Evolutionary conservation across 2,113 vertebrate species (phyloP), one percentile per base, ranked within the genome.

Genomic region (Gallinago jamesoni): DNA sequence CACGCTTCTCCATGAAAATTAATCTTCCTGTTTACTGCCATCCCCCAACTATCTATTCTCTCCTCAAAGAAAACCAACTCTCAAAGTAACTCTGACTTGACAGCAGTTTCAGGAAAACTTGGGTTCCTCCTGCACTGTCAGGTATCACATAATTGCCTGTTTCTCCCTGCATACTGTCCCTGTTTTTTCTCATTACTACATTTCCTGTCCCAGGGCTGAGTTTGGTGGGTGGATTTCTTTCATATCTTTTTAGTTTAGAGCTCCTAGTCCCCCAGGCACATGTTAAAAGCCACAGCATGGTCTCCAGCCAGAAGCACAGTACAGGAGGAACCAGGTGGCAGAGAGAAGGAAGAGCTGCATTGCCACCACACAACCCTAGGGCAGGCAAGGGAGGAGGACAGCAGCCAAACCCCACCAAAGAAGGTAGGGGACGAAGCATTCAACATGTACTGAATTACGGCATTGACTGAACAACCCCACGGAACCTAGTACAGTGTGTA

Each of bases 201-300:
- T 57, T 33, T 82, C 35, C 27, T 78, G 24, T 47, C 30, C 33
- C 25, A 77, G 12, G 9, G 28, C 3, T 39, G 15, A 23, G 23
- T 5, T 47, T 24, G 1, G 2, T 2, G 21, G 30, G 20, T 4
- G 28, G 1, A 1, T 35, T 37, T 69, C 16, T 31, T 31, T 21
- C 24, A 24, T 25, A 22, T 19, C 12, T 55, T 77, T 56, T 66
- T 56, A 66, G 35, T 30, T 12, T 5, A 62, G 35, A 5, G 1
- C 41, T 57, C 21, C 50, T 9, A 33, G n/a, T 12, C 21, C 37
- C 10, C 21, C 22, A 50, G 31, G 25, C 33, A 50, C 17, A 28
- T 1, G 4, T 20, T 60, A 55, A 85, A 69, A 45, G 33, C 18
- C 56, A 57, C 41, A 55, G 33, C 35, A 66, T 0, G 8, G 35